A percentile compares a stretch with the other conserved stretches of the same genome.
Conservation (phyloP, 2,888 invertebrate genomes). For the Nymphalis c-album region DNA sequence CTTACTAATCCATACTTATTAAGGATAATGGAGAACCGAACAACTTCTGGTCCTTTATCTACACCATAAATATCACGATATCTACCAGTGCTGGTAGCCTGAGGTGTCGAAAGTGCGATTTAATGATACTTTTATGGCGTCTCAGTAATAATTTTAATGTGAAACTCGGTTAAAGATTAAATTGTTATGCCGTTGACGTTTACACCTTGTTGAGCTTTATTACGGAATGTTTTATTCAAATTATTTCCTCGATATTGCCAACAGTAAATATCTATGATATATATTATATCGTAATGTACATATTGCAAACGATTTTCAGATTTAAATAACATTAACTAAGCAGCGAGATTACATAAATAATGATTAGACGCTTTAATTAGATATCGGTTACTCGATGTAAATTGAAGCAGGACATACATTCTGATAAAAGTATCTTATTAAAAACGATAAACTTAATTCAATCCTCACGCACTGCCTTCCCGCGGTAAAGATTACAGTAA, state of each 20-base stretch:
- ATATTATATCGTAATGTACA: conserved; percentile 13
- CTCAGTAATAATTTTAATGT: conserved; percentile 55
- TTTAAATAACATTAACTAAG: conserved; percentile 20
- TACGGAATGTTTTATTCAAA: conserved; percentile 47
- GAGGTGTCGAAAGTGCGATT: conserved; percentile 68
- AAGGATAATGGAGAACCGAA: conserved; percentile 78
- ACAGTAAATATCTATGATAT: conserved; percentile 16
- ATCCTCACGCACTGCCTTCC: conserved; percentile 21
- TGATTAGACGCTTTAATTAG: conserved; percentile 27
- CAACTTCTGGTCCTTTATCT: conserved; percentile 76
- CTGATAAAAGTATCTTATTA: conserved; percentile 31
- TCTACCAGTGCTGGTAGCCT: conserved; percentile 57
- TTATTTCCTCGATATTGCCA: conserved; percentile 27
- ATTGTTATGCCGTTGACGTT: conserved; percentile 41
- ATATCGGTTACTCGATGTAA: conserved; percentile 16
- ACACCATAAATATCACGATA: conserved; percentile 65
- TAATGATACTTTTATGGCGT: conserved; percentile 61
- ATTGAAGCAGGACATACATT: conserved; percentile 22
- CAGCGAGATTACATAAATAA: conserved; percentile 27
- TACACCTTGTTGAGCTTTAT: conserved; percentile 52
- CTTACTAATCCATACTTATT: conserved; percentile 79
- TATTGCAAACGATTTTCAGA: conserved; percentile 13
- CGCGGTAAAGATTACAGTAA: conserved; percentile 17
- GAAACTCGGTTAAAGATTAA: conserved; percentile 45
- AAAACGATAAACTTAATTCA: conserved; percentile 33